phyloP scores from a whole-genome alignment of 2,113 vertebrate genomes.

The Glaucidium brasilianum region DNA sequence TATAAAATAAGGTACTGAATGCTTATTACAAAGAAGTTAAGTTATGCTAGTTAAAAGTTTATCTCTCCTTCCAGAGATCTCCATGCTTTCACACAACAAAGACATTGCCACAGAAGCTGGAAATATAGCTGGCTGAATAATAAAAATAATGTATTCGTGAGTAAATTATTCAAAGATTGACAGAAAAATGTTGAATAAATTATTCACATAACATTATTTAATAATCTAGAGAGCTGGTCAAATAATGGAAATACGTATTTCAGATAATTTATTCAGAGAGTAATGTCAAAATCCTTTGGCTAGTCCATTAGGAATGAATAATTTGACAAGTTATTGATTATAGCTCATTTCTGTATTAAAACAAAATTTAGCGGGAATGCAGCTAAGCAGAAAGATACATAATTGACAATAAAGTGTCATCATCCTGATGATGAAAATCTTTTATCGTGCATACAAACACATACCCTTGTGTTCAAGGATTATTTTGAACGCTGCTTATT shows the following conservation, averaged over 20 bases:
- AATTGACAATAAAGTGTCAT: constrained; percentile 35
- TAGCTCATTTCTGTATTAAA: constrained; percentile 23
- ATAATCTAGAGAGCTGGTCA: constrained; percentile 50
- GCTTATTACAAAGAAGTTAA: background rate
- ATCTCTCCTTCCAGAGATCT: constrained; percentile 10
- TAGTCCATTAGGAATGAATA: constrained; percentile 39
- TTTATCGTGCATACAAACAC: background rate
- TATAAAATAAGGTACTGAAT: background rate
- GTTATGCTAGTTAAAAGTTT: constrained; percentile 25
- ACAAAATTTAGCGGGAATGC: constrained; percentile 20
- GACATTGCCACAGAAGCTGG: background rate
- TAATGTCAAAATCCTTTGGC: constrained; percentile 33
- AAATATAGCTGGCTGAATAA: constrained; percentile 38
- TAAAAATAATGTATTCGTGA: constrained; percentile 42
- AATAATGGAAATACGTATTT: constrained; percentile 56
- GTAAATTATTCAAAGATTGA: constrained; percentile 62
- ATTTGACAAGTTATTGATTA: constrained; percentile 57
- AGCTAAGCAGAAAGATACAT: constrained; percentile 19
- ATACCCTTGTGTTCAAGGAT: background rate
- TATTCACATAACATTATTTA: constrained; percentile 58
- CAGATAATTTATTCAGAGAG: constrained; percentile 32
- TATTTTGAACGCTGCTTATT: background rate
- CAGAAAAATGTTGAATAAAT: constrained; percentile 59
- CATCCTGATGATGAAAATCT: background rate
- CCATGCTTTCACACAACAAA: constrained; percentile 18